These are phyloP conservation scores for Steinernema hermaphroditum DNA, from an alignment of 2,888 invertebrate species.

Conservation along the genomic window DNA sequence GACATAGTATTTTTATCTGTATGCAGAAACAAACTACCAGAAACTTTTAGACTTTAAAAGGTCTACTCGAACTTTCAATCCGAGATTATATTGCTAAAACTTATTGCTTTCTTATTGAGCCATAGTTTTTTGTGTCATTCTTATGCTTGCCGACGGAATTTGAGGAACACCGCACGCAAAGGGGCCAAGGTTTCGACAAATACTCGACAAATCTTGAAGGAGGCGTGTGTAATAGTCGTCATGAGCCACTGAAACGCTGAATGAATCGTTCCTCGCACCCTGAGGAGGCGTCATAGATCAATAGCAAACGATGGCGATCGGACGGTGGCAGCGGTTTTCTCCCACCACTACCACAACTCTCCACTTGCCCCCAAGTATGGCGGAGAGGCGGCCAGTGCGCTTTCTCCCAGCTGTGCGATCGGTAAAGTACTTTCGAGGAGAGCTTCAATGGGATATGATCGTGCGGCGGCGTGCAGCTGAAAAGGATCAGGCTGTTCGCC, in stretches of 20 bases:
- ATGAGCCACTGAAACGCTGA: constrained; percentile 22
- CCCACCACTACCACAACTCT: background rate
- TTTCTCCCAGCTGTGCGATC: background rate
- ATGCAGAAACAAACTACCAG: too few relatives aligned
- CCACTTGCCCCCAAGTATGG: background rate
- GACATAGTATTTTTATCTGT: too few relatives aligned
- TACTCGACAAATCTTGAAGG: too few relatives aligned
- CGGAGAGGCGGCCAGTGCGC: background rate
- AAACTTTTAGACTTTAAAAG: too few relatives aligned
- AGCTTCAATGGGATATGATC: background rate
- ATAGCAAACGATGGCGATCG: constrained; percentile 24
- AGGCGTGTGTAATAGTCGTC: constrained; percentile 28
- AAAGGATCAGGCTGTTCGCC: constrained; percentile 6
- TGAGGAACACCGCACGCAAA: too few relatives aligned
- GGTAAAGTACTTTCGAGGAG: constrained; percentile 7
- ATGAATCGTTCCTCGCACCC: constrained; percentile 21
- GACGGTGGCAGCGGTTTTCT: background rate
- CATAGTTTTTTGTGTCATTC: too few relatives aligned
- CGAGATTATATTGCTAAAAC: too few relatives aligned
- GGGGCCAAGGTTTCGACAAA: too few relatives aligned
- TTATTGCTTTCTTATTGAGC: too few relatives aligned
- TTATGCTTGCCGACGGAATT: too few relatives aligned
- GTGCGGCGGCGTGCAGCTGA: background rate
- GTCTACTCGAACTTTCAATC: too few relatives aligned
- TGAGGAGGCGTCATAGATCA: constrained; percentile 28